These are phyloP conservation scores for Pituophis catenifer DNA, from an alignment of 2,113 vertebrate genomes.

Conservation along the genomic window DNA sequence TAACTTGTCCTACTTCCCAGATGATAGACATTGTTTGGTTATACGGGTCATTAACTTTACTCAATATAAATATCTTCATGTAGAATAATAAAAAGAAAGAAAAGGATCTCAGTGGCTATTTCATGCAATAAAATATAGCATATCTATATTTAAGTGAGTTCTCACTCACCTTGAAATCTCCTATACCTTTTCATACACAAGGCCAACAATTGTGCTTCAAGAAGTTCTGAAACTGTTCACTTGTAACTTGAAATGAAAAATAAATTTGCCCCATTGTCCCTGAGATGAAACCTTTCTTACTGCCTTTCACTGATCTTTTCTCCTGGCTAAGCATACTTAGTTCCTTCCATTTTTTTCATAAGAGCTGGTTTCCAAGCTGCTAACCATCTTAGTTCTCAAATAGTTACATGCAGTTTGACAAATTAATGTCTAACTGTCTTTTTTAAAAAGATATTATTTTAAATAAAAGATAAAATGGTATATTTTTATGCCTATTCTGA, in stretches of 20 bases:
- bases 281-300: background rate
- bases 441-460: background rate
- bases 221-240: background rate
- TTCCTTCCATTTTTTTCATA: background rate
- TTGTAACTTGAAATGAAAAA: background rate
- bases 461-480: background rate
- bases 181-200: background rate
- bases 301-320: background rate
- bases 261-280: background rate
- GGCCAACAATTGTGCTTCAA: background rate
- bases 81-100: background rate
- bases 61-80: background rate
- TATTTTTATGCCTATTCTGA: background rate
- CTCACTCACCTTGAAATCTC: background rate
- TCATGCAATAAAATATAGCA: background rate
- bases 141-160: background rate
- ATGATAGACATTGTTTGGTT: background rate
- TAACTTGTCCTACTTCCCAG: background rate
- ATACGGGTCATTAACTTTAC: background rate
- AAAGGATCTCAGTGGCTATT: background rate
- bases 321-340: background rate
- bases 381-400: background rate
- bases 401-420: background rate
- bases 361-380: background rate
- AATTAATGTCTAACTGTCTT: background rate